Evolutionary conservation across 2,113 vertebrate genomes (phyloP).

Genomic region (Bubo scandiacus): DNA sequence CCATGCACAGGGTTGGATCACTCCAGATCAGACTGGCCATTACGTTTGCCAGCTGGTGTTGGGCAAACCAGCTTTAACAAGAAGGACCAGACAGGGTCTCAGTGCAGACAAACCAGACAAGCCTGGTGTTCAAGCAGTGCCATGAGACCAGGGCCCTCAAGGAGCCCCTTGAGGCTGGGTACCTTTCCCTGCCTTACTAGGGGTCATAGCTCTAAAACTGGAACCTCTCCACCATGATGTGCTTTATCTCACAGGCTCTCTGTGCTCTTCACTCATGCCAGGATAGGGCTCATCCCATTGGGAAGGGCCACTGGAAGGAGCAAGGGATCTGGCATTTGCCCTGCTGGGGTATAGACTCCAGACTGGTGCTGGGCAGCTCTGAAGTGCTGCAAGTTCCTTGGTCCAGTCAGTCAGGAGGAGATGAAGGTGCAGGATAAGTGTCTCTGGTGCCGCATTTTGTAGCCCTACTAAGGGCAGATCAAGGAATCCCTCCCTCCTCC

Average conservation of each 20-base stretch:
- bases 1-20: fast-evolving
- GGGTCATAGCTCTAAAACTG: neutral
- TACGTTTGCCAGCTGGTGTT: neutral
- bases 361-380: neutral
- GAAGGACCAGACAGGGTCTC: neutral
- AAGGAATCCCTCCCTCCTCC: neutral
- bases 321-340: neutral
- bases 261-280: neutral
- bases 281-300: neutral
- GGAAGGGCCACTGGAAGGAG: neutral
- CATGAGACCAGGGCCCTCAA: neutral
- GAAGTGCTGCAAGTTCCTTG: neutral
- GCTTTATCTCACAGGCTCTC: neutral
- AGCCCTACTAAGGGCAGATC: neutral
- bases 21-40: neutral
- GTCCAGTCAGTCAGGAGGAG: neutral
- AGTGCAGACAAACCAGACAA: neutral
- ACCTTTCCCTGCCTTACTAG: neutral
- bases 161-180: neutral
- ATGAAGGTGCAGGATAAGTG: too few relatives aligned
- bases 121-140: neutral
- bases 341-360: neutral
- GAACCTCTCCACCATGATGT: neutral
- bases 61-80: neutral
- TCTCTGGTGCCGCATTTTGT: neutral